These are phyloP conservation scores for Stegodyphus dumicola DNA, from an alignment of 1,140 invertebrate genomes.

Conservation along the genomic window DNA sequence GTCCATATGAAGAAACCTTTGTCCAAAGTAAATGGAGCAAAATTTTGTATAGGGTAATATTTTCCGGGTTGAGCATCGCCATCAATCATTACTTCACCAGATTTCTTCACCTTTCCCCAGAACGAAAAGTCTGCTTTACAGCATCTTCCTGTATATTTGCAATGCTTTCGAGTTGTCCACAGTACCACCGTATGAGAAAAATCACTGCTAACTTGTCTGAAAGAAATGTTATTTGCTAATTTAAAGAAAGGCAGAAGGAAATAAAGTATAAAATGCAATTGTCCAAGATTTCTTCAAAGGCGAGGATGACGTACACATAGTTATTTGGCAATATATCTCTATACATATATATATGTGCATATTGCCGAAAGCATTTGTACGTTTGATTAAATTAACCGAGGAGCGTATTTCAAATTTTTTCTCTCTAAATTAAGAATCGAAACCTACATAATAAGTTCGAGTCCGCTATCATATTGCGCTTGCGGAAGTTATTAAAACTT, in stretches of 20 bases:
- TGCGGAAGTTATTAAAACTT: too few relatives aligned
- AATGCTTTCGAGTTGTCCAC: slow-evolving; percentile 22
- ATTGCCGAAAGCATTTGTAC: too few relatives aligned
- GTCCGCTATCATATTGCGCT: too few relatives aligned
- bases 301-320: not conserved
- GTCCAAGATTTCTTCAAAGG: not conserved
- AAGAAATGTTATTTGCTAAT: not conserved
- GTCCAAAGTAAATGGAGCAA: not conserved
- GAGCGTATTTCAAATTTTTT: too few relatives aligned
- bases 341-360: not conserved
- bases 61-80: not conserved
- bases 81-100: slow-evolving; percentile 15
- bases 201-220: slow-evolving; percentile 1
- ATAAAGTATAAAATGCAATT: not conserved
- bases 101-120: slow-evolving; percentile 15
- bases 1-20: slow-evolving; percentile 41
- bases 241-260: not conserved
- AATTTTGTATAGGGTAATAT: slow-evolving; percentile 21
- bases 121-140: slow-evolving; percentile 33
- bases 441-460: too few relatives aligned
- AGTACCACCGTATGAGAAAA: slow-evolving; percentile 35
- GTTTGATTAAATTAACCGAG: too few relatives aligned
- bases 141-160: slow-evolving; percentile 20
- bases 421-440: too few relatives aligned
- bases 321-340: not conserved